Percentiles rank a stretch among this genome's conserved stretches.
phyloP scores from a whole-genome alignment of 2,113 vertebrate genomes.

The Mugil cephalus region DNA sequence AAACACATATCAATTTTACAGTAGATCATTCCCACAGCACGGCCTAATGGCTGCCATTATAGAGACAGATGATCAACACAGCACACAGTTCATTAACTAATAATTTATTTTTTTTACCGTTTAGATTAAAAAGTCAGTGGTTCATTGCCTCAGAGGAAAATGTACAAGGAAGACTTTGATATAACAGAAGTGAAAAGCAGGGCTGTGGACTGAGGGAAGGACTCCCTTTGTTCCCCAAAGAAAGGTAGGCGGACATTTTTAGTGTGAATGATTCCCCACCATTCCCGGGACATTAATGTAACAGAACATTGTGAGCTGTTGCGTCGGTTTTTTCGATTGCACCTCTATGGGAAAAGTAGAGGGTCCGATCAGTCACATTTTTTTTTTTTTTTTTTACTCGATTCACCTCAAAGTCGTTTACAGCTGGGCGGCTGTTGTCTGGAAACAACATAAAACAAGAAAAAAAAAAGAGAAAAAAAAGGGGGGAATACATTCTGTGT shows the following conservation, averaged over 20 bases:
- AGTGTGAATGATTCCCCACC: conserved; percentile 34
- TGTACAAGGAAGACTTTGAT: conserved; percentile 77
- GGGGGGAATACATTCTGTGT: conserved; percentile 71
- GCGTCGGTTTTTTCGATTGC: conserved; percentile 44
- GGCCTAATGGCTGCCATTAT: conserved; percentile 35
- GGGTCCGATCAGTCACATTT: conserved; percentile 56
- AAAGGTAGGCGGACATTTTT: conserved; percentile 32
- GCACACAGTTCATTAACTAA: conserved; percentile 81
- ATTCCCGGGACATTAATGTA: conserved; percentile 36
- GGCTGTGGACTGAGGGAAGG: conserved; percentile 31
- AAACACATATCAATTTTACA: conserved; percentile 44
- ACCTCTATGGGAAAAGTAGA: conserved; percentile 51
- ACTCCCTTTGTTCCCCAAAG: conserved; percentile 37
- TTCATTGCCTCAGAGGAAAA: conserved; percentile 79
- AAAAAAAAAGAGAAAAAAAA: too few species aligned
- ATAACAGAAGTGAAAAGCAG: conserved; percentile 58
- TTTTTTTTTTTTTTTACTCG: conserved; percentile 54
- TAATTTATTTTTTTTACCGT: conserved; percentile 85
- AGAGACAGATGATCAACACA: conserved; percentile 64
- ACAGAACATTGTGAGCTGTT: conserved; percentile 41
- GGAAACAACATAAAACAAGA: conserved; percentile 61
- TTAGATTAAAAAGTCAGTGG: conserved; percentile 85
- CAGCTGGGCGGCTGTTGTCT: conserved; percentile 56
- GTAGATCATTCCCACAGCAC: conserved; percentile 30
- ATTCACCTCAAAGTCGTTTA: conserved; percentile 58